These are phyloP conservation scores for Sinonovacula constricta DNA, from an alignment of 1,140 invertebrate genomes.

Conservation along the genomic window DNA sequence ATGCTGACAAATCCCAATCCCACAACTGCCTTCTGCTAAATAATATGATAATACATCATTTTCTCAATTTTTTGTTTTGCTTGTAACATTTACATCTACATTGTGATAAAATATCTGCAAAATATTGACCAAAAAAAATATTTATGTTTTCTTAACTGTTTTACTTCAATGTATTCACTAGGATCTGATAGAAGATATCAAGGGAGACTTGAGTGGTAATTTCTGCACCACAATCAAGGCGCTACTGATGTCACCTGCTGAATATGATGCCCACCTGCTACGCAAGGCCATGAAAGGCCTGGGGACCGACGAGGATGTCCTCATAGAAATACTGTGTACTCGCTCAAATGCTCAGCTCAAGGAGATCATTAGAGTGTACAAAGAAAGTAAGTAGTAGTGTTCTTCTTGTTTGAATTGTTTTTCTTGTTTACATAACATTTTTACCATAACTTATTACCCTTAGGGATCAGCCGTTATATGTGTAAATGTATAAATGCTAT, in stretches of 20 bases:
- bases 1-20: too few species aligned
- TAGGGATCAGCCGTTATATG: too few species aligned
- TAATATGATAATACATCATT: too few species aligned
- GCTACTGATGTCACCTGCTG: slow-evolving; percentile 73
- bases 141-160: too few species aligned
- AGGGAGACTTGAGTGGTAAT: slow-evolving; percentile 77
- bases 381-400: slow-evolving; percentile 84
- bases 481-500: too few species aligned
- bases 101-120: too few species aligned
- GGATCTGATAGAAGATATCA: slow-evolving; percentile 75
- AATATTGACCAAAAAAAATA: too few species aligned
- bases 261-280: slow-evolving; percentile 77
- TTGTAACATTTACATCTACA: too few species aligned
- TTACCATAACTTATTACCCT: too few species aligned
- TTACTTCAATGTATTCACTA: slow-evolving; percentile 28
- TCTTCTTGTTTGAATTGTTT: not conserved
- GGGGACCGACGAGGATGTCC: slow-evolving; percentile 85
- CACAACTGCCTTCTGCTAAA: too few species aligned
- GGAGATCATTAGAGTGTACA: slow-evolving; percentile 89
- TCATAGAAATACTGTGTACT: slow-evolving; percentile 95
- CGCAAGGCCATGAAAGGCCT: slow-evolving; percentile 78
- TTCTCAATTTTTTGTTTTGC: too few species aligned
- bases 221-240: slow-evolving; percentile 71
- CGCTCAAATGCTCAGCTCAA: slow-evolving; percentile 91
- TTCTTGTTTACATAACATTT: not conserved